These are phyloP conservation scores for Chaenodraco wilsoni DNA, from an alignment of 2,797 vertebrate species.

Conservation along the genomic window DNA sequence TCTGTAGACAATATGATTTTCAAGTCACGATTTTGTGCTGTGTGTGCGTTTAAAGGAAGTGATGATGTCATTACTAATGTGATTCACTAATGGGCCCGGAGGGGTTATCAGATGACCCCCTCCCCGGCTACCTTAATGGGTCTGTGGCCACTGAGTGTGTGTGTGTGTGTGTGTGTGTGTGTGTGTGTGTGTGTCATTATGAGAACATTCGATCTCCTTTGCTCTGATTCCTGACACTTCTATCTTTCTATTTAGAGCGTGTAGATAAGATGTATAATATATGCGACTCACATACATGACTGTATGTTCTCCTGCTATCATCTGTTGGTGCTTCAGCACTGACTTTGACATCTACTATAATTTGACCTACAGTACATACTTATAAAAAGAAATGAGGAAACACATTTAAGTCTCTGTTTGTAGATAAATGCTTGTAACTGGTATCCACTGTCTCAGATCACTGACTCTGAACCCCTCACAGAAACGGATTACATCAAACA, in stretches of 20 bases:
- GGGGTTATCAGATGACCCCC: slow-evolving; percentile 70
- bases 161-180: too few species aligned
- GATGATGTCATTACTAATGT: slow-evolving; percentile 74
- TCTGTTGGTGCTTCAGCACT: slow-evolving; percentile 17
- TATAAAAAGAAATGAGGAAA: slow-evolving; percentile 3
- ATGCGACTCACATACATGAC: background rate
- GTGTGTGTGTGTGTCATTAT: background rate
- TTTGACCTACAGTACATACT: slow-evolving; percentile 25
- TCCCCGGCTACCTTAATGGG: slow-evolving; percentile 63
- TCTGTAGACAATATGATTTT: background rate
- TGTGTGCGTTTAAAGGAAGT: slow-evolving; percentile 30
- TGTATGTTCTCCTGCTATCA: slow-evolving; percentile 1
- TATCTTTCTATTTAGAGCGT: background rate
- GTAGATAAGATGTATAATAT: slow-evolving; percentile 9
- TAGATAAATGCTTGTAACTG: slow-evolving; percentile 20
- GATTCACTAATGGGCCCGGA: slow-evolving; percentile 67
- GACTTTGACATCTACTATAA: slow-evolving; percentile 20
- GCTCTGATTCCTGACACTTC: slow-evolving; percentile 2
- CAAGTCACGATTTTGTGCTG: background rate
- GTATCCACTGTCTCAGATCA: slow-evolving; percentile 27
- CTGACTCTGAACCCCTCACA: background rate
- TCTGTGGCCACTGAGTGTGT: slow-evolving; percentile 21
- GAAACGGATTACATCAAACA: slow-evolving; percentile 12
- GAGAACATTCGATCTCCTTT: background rate
- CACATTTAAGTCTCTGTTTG: slow-evolving; percentile 9